Evolutionary conservation across 2,888 invertebrate genomes (phyloP), one percentile per base, ranked within the genome.

Genomic region (Apocheima hispidaria): DNA sequence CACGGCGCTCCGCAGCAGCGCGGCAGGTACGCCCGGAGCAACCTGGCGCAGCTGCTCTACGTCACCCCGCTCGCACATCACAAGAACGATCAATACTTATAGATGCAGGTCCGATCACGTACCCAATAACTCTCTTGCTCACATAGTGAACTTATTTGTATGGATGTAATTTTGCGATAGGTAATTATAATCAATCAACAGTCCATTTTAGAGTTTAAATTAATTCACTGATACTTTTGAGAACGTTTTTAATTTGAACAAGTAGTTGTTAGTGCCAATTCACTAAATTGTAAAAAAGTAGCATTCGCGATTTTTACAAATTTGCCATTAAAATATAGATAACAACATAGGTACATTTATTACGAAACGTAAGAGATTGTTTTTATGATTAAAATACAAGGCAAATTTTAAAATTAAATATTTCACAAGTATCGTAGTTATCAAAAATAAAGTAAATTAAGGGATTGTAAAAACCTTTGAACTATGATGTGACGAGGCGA

Each of bases 1-100:
- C 95, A 96, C 75, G 92, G 92, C 0, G 92, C 92, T 0, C 92
- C 92, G 6, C 83, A 82, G 63, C 82, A 83, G 33, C 95, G 90
- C 0, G 96, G 92, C 30, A 81, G 86, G 18, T 90, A 90, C 65
- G 90, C 89, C 2, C 73, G 92, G 43, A 86, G 83, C 72, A 92
- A 92, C 62, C 83, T 92, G 9, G 88, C 88, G 0, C 86, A 83
- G 16, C 69, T 92, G 20, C 78, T 92, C 1, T 91, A 92, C 52
- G 80, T 84, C 1, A 72, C 80, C 1, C 90, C 87, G 0, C 65
- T 87, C 6, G 68, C 78, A n/a, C 48, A 60, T 30, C 65, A 63
- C 54, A 49, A 52, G 20, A 78, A 84, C 58, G 76, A 72, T 38
- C 71, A 70, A 38, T 77, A 62, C 60, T 9, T 51, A 10, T 51